Conservation (phyloP, 2,888 invertebrate species). For the Bimastos eiseni region DNA sequence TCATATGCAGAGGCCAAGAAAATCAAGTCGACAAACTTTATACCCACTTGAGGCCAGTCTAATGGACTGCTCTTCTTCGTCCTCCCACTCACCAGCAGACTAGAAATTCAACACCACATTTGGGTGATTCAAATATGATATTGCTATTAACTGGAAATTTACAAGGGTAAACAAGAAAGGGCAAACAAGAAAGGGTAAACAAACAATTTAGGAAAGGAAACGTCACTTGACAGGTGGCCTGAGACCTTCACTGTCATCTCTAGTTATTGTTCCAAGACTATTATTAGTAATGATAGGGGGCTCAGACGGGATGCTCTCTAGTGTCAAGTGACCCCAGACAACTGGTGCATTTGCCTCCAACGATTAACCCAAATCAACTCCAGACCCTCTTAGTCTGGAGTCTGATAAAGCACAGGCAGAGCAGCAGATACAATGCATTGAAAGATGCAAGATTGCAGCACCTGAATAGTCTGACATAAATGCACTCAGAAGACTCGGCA, state of each 20-base stretch:
- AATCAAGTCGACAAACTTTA: too few species aligned
- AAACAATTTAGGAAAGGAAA: slow-evolving; percentile 4
- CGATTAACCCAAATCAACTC: neutral
- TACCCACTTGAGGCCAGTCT: too few species aligned
- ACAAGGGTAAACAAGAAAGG: neutral
- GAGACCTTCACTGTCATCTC: neutral
- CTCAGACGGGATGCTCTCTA: neutral
- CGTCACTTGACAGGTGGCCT: neutral
- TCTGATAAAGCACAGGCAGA: neutral
- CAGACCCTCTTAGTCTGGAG: neutral
- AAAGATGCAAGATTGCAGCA: neutral
- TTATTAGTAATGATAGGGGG: neutral
- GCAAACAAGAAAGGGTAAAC: neutral
- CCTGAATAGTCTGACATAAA: neutral
- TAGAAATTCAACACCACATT: neutral
- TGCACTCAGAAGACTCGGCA: neutral
- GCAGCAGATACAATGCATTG: neutral
- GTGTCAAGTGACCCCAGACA: neutral
- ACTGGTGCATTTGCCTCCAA: neutral
- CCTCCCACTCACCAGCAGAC: neutral
- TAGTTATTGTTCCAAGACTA: neutral
- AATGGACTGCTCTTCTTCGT: too few species aligned
- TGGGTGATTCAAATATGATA: neutral
- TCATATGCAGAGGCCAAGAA: too few species aligned
- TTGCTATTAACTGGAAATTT: neutral